A percentile compares a stretch with the other conserved stretches of the same genome.
These are phyloP conservation scores for Dinoponera quadriceps DNA, from an alignment of 1,140 invertebrate species.

Conservation along the genomic window DNA sequence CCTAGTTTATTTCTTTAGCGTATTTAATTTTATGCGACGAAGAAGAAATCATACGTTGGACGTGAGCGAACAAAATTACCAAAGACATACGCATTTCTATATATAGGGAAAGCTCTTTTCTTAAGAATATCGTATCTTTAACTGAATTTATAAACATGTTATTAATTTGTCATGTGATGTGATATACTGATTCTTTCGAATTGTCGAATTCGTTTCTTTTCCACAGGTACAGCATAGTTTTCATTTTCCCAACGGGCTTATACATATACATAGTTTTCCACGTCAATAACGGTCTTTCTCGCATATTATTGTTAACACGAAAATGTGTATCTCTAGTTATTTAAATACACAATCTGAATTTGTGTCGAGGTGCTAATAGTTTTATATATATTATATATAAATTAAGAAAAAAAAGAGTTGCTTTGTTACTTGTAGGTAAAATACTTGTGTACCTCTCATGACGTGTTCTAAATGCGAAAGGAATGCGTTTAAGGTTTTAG, in stretches of 20 bases:
- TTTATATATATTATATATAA: constrained; percentile 32
- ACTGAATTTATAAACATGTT: constrained; percentile 29
- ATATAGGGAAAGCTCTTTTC: constrained; percentile 21
- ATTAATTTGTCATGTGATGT: constrained; percentile 28
- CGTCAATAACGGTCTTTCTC: constrained; percentile 55
- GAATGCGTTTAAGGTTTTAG: constrained; percentile 33
- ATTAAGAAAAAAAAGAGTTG: constrained; percentile 21
- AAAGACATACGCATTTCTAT: constrained; percentile 35
- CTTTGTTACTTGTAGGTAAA: constrained; percentile 25
- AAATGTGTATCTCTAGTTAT: constrained; percentile 54
- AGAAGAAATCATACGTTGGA: constrained; percentile 29
- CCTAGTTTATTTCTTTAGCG: constrained; percentile 24
- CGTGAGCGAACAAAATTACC: constrained; percentile 18
- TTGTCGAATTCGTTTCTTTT: constrained; percentile 43
- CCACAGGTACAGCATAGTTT: constrained; percentile 66
- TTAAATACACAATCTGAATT: constrained; percentile 35
- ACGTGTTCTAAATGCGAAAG: neutral
- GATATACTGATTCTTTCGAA: constrained; percentile 15
- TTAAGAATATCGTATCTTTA: constrained; percentile 26
- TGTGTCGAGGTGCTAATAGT: constrained; percentile 24
- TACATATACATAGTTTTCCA: constrained; percentile 51
- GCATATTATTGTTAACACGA: constrained; percentile 60
- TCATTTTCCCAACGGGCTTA: constrained; percentile 51
- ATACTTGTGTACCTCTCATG: constrained; percentile 19
- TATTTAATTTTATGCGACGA: constrained; percentile 31